These are phyloP conservation scores for Morelia viridis DNA, from an alignment of 2,797 vertebrate genomes.

Conservation along the genomic window DNA sequence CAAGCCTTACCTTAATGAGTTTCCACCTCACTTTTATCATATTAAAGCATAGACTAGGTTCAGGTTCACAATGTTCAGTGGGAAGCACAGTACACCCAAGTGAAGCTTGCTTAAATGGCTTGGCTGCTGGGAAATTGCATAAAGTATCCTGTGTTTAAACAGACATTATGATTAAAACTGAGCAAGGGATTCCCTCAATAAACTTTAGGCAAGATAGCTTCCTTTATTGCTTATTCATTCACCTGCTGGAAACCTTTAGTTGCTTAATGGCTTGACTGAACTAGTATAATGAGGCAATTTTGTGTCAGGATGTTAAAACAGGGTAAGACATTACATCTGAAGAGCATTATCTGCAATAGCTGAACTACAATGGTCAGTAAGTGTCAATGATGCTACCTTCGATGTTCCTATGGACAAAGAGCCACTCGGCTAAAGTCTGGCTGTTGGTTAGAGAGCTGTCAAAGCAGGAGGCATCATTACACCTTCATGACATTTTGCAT, in stretches of 20 bases:
- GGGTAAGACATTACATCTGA: slow-evolving; percentile 60
- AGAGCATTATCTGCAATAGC: slow-evolving; percentile 56
- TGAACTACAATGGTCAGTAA: slow-evolving; percentile 51
- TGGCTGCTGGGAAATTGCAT: neutral
- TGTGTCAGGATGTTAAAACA: slow-evolving; percentile 70
- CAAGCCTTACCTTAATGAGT: neutral
- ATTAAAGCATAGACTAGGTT: neutral
- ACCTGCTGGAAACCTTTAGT: slow-evolving; percentile 59
- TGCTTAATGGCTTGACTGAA: slow-evolving; percentile 67
- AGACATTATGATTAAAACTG: neutral
- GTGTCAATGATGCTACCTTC: slow-evolving; percentile 28
- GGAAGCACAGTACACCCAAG: neutral
- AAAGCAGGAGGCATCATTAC: neutral
- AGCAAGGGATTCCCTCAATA: neutral
- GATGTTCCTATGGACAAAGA: slow-evolving; percentile 22
- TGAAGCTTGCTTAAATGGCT: neutral
- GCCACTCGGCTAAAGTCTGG: neutral
- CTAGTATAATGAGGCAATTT: slow-evolving; percentile 64
- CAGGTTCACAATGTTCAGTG: neutral
- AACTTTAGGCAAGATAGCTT: slow-evolving; percentile 34
- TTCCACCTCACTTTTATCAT: neutral
- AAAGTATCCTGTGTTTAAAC: neutral
- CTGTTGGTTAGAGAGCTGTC: neutral
- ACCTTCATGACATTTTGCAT: slow-evolving; percentile 18
- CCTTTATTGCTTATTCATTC: slow-evolving; percentile 37